Percentiles rank a stretch among this genome's conserved stretches.
Evolutionary conservation across 1,140 invertebrate species (phyloP).

Genomic region (Nomia melanderi): DNA sequence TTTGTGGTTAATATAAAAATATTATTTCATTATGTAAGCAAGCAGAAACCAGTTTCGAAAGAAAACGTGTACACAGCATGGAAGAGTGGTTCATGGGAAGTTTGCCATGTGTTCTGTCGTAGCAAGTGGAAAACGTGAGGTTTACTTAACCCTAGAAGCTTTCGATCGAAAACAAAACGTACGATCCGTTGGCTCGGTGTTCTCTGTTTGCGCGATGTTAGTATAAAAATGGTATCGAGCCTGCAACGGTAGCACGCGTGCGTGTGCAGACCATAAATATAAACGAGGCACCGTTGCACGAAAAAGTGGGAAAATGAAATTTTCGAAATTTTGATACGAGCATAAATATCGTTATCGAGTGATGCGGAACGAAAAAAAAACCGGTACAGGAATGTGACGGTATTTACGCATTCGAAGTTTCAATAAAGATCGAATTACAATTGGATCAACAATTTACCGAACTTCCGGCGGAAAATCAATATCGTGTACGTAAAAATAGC

Average conservation of each 20-base stretch:
- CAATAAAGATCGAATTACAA: conserved; percentile 19
- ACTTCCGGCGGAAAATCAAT: conserved; percentile 7
- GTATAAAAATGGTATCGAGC: too few relatives aligned
- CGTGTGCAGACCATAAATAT: too few relatives aligned
- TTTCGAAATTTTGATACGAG: too few relatives aligned
- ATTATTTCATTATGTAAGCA: conserved; percentile 34
- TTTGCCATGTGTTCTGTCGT: conserved; percentile 60
- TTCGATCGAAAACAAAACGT: conserved; percentile 26
- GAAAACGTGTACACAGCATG: conserved; percentile 63
- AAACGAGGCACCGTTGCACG: too few relatives aligned
- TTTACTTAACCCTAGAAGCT: conserved; percentile 73
- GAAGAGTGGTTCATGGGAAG: conserved; percentile 67
- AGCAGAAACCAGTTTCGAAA: conserved; percentile 17
- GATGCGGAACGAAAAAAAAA: too few relatives aligned
- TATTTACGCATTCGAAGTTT: too few relatives aligned
- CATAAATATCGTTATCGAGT: too few relatives aligned
- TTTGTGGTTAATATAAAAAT: background rate
- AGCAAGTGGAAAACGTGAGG: conserved; percentile 66
- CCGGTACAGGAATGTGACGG: too few relatives aligned
- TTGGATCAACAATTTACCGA: conserved; percentile 12
- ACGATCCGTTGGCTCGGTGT: conserved; percentile 6
- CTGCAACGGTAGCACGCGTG: too few relatives aligned
- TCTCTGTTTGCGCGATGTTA: background rate
- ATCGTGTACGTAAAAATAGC: conserved; percentile 4
- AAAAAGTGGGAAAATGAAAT: too few relatives aligned